Evolutionary conservation across 2,113 vertebrate genomes (phyloP), one percentile per base, ranked within the genome.

Genomic region (Notothenia rossii): DNA sequence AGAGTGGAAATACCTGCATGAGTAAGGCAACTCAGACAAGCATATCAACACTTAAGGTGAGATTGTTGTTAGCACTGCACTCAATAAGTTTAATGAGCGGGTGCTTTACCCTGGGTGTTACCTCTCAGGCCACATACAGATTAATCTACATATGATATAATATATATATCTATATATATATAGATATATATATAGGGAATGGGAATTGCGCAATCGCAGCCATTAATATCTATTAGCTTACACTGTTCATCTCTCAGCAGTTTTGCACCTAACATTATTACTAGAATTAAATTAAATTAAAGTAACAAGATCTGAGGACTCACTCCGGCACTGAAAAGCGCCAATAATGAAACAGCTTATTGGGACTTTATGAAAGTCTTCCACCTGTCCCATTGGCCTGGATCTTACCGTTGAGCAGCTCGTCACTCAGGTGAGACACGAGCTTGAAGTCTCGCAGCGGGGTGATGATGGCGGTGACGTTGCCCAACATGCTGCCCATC

Each of bases 401-500:
- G 12, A 62, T 72, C 94, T 94, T 69, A 99, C 98, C 97, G 0
- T 96, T 96, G 54, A 98, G 91, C 15, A 94, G 59, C 90, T 97
- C 97, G 59, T 86, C 94, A 89, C 95, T 95, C 12, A 98, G 81
- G 8, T 77, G 54, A 10, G 95, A 84, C 0, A 97, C 43, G 64
- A 83, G 0, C 77, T 78, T 94, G 91, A 96, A 96, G 94, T 99
- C 98, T 0, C 91, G 94, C 12, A 99, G 94, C 0, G 98, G 98
- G 0, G 98, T 99, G 87, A 96, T 95, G 88, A 99, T 96, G 71
- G 96, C 98, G 0, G 96, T 96, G 0, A 96, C 87, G 62, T 98
- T 99, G 0, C 98, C 98, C 90, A 99, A 89, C 97, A 99, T 98
- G 94, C 98, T 99, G 25, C 98, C 98, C 0, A 99, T 89, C 11